Base-by-base conservation (phyloP, 2,888 invertebrate species). In the Acrobeloides nanus region DNA sequence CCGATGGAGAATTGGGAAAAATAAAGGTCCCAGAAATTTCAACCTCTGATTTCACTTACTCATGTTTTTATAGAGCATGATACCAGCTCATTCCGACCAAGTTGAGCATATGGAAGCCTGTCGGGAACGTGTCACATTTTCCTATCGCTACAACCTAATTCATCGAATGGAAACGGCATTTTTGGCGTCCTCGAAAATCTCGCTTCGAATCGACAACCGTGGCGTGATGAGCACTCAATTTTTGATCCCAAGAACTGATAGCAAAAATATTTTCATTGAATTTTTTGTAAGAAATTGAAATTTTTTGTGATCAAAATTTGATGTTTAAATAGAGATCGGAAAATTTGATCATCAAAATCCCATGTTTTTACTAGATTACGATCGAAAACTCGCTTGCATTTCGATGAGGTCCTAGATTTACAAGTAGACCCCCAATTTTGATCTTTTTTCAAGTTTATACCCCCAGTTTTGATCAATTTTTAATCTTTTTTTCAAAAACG, bases 1-100 rank as follows among this genome's bases (percentile, higher is more conserved):
- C 51, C 5, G 29, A 25, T 26, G 53, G 53, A 15, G 53, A 54
- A 26, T 21, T 53, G 5, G 53, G 53, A 12, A 55, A 46, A 8
- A 37, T 53, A 21, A 53, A 53, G 39, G 53, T 47, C 8, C 37
- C 8, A 10, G 12, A 15, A 35, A 35, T 10, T 10, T 8, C 10
- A 12, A 35, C 12, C 18, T 35, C 10, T 12, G 37, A 15, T 35
- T 35, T 12, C 8, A 8, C 39, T 7, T 38, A 15, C 7, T n/a
- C n/a, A n/a, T n/a, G n/a, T n/a, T n/a, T n/a, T 12, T 52, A n/a
- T 21, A 50, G 50, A 38, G 34, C 7, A 41, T 40, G 17, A 27
- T 50, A 3, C 50, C 50, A 4, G 20, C 50, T 21, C 51, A 52
- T 23, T 38, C 53, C 7, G 48, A 48, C 3, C 50, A 51, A 24